Base-by-base conservation (phyloP, 2,113 vertebrate genomes). In the Corapipo altera region DNA sequence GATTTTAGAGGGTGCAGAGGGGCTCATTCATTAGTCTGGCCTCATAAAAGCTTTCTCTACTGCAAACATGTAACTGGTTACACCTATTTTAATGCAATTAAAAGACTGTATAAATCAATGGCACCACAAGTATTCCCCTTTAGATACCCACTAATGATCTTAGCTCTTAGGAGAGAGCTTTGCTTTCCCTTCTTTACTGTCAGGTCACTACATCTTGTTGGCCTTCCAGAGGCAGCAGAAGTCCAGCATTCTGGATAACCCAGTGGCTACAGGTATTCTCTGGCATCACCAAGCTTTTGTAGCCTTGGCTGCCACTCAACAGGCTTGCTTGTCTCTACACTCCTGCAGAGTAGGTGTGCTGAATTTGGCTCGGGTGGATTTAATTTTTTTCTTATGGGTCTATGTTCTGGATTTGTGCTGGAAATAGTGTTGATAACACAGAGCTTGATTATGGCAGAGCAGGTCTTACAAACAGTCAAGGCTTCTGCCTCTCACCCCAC, bases 21-120 rank as follows among this genome's bases (percentile, higher is more conserved):
- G 59, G 57, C 59, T 94, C 61, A 41, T 88, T 90, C 73, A 75
- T 93, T 88, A 88, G 43, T 81, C 79, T 84, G 76, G 86, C 61
- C 65, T 95, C 70, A 77, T 77, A 84, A 92, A 95, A 85, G 39
- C 76, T 84, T 83, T 65, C 55, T 88, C 51, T 81, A 49, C 83
- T 89, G 78, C 69, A 93, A 90, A 91, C 55, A 85, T 9, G 2
- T 9, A 91, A 57, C 71, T 23, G n/a, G 48, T 61, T 88, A 93
- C 86, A 81, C 75, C 69, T 87, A 78, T 86, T 77, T 90, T 52
- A 90, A 80, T 65, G 48, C 78, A 86, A 94, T 94, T 88, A 74
- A 73, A 93, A 88, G 71, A 77, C 59, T 67, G 21, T 33, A 83
- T 70, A 91, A 91, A 93, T 77, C 79, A 92, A 30, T 30, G 35